A percentile compares a stretch with the other conserved stretches of the same genome.
These are phyloP conservation scores for Gnatocerus cornutus DNA, from an alignment of 2,888 invertebrate species.

Conservation along the genomic window DNA sequence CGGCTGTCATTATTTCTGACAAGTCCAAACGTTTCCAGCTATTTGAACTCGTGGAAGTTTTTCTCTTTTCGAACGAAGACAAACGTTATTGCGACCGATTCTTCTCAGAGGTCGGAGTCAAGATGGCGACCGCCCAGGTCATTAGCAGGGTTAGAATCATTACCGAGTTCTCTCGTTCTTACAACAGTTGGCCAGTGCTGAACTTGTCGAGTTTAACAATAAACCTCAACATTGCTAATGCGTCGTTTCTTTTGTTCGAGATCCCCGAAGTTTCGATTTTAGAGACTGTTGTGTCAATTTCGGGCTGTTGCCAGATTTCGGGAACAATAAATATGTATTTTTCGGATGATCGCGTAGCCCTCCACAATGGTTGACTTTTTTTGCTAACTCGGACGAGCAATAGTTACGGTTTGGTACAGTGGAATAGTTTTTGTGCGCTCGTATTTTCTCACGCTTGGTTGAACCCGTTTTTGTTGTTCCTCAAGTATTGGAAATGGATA, in stretches of 20 bases:
- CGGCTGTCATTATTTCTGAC: conserved; percentile 31
- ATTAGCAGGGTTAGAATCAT: conserved; percentile 48
- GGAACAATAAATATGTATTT: conserved; percentile 30
- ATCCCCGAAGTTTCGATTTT: neutral
- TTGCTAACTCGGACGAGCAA: conserved; percentile 53
- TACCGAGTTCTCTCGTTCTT: conserved; percentile 38
- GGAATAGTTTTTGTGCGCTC: conserved; percentile 54
- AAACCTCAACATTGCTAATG: conserved; percentile 47
- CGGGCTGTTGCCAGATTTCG: conserved; percentile 15
- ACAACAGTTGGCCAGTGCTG: conserved; percentile 35
- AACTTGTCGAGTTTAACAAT: conserved; percentile 47
- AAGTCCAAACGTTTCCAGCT: conserved; percentile 6
- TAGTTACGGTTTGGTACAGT: conserved; percentile 57
- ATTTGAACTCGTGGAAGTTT: conserved; percentile 4
- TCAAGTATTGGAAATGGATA: conserved; percentile 58
- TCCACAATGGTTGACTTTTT: conserved; percentile 16
- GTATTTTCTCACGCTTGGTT: conserved; percentile 58
- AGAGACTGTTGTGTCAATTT: neutral
- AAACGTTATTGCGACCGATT: conserved; percentile 20
- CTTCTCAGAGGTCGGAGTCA: conserved; percentile 27
- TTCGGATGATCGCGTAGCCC: conserved; percentile 29
- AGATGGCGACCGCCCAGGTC: conserved; percentile 47
- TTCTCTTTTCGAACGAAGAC: conserved; percentile 2
- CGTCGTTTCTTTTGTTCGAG: conserved; percentile 33
- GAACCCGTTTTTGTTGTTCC: conserved; percentile 55